These are phyloP conservation scores for Ictalurus furcatus DNA, from an alignment of 2,113 vertebrate species.

Conservation along the genomic window DNA sequence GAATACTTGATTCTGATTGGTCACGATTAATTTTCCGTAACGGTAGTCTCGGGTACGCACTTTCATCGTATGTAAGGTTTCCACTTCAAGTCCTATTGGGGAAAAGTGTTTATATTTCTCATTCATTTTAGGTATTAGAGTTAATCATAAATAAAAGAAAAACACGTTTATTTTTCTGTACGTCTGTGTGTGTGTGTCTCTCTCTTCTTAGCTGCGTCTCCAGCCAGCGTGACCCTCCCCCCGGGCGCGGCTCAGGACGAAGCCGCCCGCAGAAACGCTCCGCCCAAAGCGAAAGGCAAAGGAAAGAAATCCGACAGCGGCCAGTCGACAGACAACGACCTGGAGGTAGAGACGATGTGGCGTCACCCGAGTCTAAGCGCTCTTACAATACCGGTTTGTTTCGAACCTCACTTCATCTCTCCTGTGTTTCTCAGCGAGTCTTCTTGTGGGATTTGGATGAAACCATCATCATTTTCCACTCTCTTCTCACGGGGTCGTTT, in stretches of 20 bases:
- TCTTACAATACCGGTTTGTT: not conserved
- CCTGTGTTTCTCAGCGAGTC: constrained; percentile 76
- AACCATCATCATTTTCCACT: constrained; percentile 99
- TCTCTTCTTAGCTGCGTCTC: constrained; percentile 61
- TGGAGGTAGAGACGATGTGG: constrained; percentile 77
- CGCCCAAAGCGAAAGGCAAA: constrained; percentile 91
- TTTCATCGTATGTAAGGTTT: too few relatives aligned
- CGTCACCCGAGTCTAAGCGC: not conserved
- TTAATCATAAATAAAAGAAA: not conserved
- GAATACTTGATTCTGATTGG: not conserved
- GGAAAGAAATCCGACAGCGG: constrained; percentile 84
- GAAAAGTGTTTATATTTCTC: not conserved
- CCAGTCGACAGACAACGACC: constrained; percentile 83
- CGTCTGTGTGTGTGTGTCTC: not conserved
- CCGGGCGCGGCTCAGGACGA: constrained; percentile 76
- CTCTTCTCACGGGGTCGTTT: constrained; percentile 94
- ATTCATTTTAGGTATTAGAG: not conserved
- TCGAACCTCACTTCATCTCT: not conserved
- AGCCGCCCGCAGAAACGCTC: constrained; percentile 81
- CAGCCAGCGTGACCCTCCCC: constrained; percentile 62
- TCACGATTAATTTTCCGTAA: not conserved
- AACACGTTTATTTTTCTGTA: too few relatives aligned
- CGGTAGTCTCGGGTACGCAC: not conserved
- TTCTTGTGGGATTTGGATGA: constrained; percentile 99
- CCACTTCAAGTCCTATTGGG: too few relatives aligned